phyloP scores from a whole-genome alignment of 2,113 vertebrate genomes.

The Chaetodon auriga region DNA sequence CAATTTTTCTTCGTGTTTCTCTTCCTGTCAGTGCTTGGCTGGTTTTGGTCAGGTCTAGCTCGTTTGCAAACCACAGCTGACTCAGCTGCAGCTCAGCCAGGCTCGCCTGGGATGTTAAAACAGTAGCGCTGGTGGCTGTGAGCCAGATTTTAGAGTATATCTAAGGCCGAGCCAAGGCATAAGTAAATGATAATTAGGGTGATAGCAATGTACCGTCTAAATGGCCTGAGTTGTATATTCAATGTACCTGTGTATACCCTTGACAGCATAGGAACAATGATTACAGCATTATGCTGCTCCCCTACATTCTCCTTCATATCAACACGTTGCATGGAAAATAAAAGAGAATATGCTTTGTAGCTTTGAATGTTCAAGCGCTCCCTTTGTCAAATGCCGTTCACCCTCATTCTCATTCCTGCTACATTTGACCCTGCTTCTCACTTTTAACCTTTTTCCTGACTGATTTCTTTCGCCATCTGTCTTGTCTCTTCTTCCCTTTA shows the following conservation, averaged over 20 bases:
- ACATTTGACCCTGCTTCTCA: background rate
- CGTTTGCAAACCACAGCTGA: slow-evolving; percentile 66
- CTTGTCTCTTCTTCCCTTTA: slow-evolving; percentile 26
- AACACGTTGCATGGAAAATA: slow-evolving; percentile 11
- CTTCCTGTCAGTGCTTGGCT: slow-evolving; percentile 52
- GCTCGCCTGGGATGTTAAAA: slow-evolving; percentile 50
- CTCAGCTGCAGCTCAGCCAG: slow-evolving; percentile 62
- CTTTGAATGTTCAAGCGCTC: slow-evolving; percentile 11
- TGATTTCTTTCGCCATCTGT: slow-evolving; percentile 19
- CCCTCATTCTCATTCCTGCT: slow-evolving; percentile 24
- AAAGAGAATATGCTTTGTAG: background rate
- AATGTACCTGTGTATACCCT: slow-evolving; percentile 17
- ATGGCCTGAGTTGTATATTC: slow-evolving; percentile 22
- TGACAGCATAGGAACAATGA: slow-evolving; percentile 24
- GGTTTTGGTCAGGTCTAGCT: slow-evolving; percentile 44
- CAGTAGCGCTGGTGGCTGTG: slow-evolving; percentile 50
- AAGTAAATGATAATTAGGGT: slow-evolving; percentile 66
- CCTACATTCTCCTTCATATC: slow-evolving; percentile 5
- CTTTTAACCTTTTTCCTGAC: slow-evolving; percentile 31
- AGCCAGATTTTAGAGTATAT: slow-evolving; percentile 54
- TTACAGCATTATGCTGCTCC: slow-evolving; percentile 15
- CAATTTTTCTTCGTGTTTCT: slow-evolving; percentile 48
- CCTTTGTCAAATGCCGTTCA: background rate
- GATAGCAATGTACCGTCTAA: slow-evolving; percentile 39
- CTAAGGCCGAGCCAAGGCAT: slow-evolving; percentile 49